Evolutionary conservation across 2,797 vertebrate species (phyloP).

Genomic region (Gallinago nigripennis): DNA sequence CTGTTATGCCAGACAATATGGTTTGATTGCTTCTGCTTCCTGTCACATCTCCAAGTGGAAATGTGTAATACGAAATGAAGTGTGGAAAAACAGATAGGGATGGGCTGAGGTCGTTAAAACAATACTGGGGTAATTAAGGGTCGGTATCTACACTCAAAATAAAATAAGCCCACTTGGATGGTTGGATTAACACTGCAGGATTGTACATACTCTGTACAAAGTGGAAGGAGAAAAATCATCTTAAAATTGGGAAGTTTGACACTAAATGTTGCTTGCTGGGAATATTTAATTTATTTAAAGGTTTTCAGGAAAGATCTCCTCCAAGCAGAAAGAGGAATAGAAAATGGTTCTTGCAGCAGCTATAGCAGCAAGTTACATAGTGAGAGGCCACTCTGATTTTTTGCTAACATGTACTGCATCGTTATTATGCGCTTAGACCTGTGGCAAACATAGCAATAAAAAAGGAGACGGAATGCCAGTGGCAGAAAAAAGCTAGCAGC

Average conservation of each 20-base stretch:
- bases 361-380: neutral
- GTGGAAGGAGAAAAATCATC: neutral
- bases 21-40: conserved; percentile 73
- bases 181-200: conserved; percentile 51
- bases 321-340: neutral
- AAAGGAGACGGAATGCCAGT: neutral
- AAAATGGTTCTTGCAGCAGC: neutral
- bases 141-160: neutral
- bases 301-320: neutral
- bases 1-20: conserved; percentile 67
- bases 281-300: neutral
- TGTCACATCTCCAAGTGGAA: conserved; percentile 52
- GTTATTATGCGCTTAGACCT: neutral
- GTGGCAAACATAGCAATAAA: neutral
- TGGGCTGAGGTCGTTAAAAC: conserved; percentile 50
- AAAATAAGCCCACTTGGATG: conserved; percentile 29
- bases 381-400: neutral
- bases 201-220: neutral
- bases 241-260: neutral
- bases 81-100: conserved; percentile 28
- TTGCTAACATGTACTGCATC: neutral
- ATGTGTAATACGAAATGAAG: conserved; percentile 56
- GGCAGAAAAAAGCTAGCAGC: conserved; percentile 11
- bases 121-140: conserved; percentile 61
- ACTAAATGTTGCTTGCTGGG: neutral